phyloP scores from a whole-genome alignment of 2,797 vertebrate species.

The Megalops cyprinoides region DNA sequence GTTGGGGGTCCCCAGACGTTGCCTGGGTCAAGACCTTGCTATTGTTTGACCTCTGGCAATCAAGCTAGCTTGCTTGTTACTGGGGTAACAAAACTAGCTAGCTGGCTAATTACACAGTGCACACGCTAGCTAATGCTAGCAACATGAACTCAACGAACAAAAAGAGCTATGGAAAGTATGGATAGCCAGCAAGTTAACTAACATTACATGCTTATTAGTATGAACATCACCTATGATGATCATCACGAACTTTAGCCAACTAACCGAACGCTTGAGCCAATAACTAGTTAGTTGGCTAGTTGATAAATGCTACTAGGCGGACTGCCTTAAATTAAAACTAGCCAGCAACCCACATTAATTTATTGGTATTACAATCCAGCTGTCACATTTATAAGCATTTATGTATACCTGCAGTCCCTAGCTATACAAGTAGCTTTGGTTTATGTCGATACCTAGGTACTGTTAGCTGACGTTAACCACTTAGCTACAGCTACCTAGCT shows the following conservation, averaged over 20 bases:
- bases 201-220: no score
- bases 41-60: conserved; percentile 77
- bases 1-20: conserved; percentile 81
- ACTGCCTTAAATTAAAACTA: conserved; percentile 29
- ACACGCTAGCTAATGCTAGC: no score
- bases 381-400: conserved; percentile 36
- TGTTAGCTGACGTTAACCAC: conserved; percentile 58
- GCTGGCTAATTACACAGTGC: no score
- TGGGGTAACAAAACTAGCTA: conserved; percentile 17
- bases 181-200: no score
- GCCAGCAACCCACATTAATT: conserved; percentile 46
- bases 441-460: neutral
- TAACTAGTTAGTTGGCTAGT: neutral
- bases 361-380: conserved; percentile 48
- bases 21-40: conserved; percentile 70
- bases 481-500: conserved; percentile 49
- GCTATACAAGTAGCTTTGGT: no score
- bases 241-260: no score
- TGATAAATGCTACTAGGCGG: no score
- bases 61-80: conserved; percentile 44
- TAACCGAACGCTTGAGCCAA: no score
- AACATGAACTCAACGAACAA: neutral
- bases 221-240: no score
- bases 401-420: conserved; percentile 6
- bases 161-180: no score